These are phyloP conservation scores for Nephrotoma appendiculata DNA, from an alignment of 2,888 invertebrate genomes.

Conservation along the genomic window DNA sequence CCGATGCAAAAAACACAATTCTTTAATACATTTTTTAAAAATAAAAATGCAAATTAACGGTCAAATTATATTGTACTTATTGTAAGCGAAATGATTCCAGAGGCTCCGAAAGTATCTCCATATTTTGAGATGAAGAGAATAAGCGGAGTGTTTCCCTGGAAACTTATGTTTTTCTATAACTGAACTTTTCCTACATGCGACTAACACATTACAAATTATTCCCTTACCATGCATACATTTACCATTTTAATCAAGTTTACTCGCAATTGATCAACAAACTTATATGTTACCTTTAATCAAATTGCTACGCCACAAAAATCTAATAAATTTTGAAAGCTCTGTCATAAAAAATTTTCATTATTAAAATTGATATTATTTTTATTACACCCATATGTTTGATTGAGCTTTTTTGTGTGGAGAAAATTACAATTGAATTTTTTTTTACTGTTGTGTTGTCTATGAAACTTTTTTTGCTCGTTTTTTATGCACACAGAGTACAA, in stretches of 20 bases:
- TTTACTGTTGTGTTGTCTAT: neutral
- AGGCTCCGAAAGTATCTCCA: too few species aligned
- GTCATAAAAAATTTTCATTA: neutral
- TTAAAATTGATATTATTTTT: slow-evolving; percentile 1
- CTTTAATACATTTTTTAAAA: too few species aligned
- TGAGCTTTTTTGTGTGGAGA: neutral
- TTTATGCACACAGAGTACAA: neutral
- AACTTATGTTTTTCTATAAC: too few species aligned
- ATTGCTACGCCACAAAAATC: neutral
- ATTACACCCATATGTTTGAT: slow-evolving; percentile 1
- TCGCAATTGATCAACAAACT: neutral
- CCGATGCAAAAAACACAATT: too few species aligned
- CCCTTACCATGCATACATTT: neutral
- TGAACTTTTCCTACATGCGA: too few species aligned
- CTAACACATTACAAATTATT: neutral
- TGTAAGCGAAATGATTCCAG: too few species aligned
- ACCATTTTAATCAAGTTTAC: neutral
- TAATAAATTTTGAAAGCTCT: neutral
- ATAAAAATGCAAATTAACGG: too few species aligned
- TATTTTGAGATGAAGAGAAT: too few species aligned
- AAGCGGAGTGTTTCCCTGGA: too few species aligned
- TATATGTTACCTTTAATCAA: neutral
- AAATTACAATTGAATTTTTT: neutral
- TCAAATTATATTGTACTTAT: too few species aligned
- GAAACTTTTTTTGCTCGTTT: neutral